Conservation (phyloP, 2,797 vertebrate genomes). For the Brachyalestes nurse region DNA sequence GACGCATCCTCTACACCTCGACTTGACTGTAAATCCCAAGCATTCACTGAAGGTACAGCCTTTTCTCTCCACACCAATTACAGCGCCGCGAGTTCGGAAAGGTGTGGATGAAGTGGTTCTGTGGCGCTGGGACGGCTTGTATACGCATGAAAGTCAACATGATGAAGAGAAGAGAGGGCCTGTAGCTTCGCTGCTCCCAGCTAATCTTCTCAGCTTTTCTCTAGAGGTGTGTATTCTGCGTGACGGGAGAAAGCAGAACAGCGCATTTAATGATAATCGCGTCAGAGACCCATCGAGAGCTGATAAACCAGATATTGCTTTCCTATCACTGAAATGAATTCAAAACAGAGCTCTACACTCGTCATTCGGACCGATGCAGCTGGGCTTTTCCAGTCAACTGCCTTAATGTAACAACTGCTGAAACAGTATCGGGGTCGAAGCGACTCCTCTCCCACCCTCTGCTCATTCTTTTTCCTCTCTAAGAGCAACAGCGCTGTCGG, state of each 20-base stretch:
- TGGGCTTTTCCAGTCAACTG: background rate
- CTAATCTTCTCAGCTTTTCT: slow-evolving; percentile 36
- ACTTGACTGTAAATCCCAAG: slow-evolving; percentile 35
- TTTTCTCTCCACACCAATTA: slow-evolving; percentile 47
- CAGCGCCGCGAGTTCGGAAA: slow-evolving; percentile 59
- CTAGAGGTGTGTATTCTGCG: background rate
- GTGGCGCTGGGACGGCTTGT: slow-evolving; percentile 52
- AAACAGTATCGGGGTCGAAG: slow-evolving; percentile 13
- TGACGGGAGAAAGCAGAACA: slow-evolving; percentile 64
- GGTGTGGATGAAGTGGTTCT: slow-evolving; percentile 62
- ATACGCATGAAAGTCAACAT: background rate
- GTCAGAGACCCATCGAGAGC: slow-evolving; percentile 17
- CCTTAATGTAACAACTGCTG: background rate
- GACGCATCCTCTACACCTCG: slow-evolving; percentile 37
- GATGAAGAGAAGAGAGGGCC: background rate
- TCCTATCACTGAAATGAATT: slow-evolving; percentile 11
- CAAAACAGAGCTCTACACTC: background rate
- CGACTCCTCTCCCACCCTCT: background rate
- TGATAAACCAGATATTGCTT: slow-evolving; percentile 12
- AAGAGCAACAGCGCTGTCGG: slow-evolving; percentile 15
- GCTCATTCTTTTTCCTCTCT: slow-evolving; percentile 22
- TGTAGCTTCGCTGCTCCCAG: slow-evolving; percentile 30
- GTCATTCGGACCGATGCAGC: background rate
- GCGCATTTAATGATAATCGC: slow-evolving; percentile 64
- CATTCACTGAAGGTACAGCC: slow-evolving; percentile 35